A percentile compares a stretch with the other conserved stretches of the same genome.
These are phyloP conservation scores for Lepus europaeus DNA, from an alignment of 2,113 vertebrate genomes.

Conservation along the genomic window DNA sequence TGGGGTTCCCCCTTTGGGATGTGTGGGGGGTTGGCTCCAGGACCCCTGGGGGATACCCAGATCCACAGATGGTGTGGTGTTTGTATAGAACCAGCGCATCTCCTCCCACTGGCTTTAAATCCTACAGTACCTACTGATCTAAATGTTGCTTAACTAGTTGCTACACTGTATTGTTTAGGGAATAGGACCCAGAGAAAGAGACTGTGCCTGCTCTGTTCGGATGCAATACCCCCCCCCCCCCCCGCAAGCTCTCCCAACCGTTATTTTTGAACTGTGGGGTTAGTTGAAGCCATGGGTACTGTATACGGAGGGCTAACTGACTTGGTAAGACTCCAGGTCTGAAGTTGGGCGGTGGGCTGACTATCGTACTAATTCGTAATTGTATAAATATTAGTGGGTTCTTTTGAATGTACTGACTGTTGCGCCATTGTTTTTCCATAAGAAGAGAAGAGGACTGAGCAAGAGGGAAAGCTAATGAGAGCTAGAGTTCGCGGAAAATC, in stretches of 20 bases:
- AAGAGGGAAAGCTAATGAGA: not conserved
- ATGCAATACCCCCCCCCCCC: not conserved
- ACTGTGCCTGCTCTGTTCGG: not conserved
- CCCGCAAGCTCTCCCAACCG: too few species aligned
- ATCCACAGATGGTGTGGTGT: fast-evolving
- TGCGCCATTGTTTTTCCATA: not conserved
- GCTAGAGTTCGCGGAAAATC: not conserved
- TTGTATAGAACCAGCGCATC: not conserved
- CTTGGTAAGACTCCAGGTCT: not conserved
- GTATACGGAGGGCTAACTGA: not conserved
- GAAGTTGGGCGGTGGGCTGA: not conserved
- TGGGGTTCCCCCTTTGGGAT: not conserved
- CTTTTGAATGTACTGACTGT: not conserved
- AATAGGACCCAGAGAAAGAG: not conserved
- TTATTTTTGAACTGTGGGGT: not conserved
- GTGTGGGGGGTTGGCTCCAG: too few species aligned
- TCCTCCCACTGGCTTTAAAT: not conserved
- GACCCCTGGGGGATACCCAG: not conserved
- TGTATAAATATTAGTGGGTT: not conserved
- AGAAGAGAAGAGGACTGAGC: not conserved
- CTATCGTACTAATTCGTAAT: not conserved
- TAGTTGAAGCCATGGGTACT: not conserved
- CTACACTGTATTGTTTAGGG: not conserved
- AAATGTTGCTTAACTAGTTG: not conserved
- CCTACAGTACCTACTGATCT: not conserved